A percentile compares a stretch with the other conserved stretches of the same genome.
phyloP scores from a whole-genome alignment of 64 coral and sea anemone genomes.

The Stylophora pistillata region DNA sequence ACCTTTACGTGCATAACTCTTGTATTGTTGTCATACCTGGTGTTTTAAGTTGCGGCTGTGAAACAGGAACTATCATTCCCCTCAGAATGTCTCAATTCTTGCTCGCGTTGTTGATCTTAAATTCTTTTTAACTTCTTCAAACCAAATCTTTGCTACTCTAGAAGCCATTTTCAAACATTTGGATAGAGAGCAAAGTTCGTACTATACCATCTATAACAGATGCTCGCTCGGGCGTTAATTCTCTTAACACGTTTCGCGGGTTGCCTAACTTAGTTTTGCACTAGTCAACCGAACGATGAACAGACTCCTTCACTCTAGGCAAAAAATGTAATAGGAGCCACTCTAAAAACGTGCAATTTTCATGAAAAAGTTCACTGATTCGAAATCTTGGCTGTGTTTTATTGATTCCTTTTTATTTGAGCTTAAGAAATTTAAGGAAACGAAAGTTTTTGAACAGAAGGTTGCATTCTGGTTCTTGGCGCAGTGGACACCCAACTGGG shows the following conservation, averaged over 20 bases:
- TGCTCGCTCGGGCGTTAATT: slow-evolving; percentile 22
- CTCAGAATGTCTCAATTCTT: neutral
- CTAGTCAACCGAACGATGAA: slow-evolving; percentile 9
- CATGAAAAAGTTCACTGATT: neutral
- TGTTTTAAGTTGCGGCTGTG: neutral
- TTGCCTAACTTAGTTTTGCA: neutral
- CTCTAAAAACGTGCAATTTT: neutral
- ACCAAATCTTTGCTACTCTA: neutral
- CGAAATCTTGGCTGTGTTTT: neutral
- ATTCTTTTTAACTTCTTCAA: neutral
- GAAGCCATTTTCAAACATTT: neutral
- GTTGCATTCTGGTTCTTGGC: neutral
- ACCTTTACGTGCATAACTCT: neutral
- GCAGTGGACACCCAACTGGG: slow-evolving; percentile 10
- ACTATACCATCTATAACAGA: slow-evolving; percentile 27
- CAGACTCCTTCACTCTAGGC: neutral
- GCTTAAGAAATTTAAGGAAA: neutral
- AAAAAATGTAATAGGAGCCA: neutral
- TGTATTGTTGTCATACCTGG: neutral
- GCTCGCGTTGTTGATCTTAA: neutral
- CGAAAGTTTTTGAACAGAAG: slow-evolving; percentile 23
- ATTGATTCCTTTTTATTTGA: neutral
- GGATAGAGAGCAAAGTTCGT: neutral
- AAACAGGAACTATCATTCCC: neutral
- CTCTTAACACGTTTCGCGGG: slow-evolving; percentile 2